Percentiles rank a stretch among this genome's conserved stretches.
Evolutionary conservation across 2,113 vertebrate genomes (phyloP).

Genomic region (Tyrannus savana): DNA sequence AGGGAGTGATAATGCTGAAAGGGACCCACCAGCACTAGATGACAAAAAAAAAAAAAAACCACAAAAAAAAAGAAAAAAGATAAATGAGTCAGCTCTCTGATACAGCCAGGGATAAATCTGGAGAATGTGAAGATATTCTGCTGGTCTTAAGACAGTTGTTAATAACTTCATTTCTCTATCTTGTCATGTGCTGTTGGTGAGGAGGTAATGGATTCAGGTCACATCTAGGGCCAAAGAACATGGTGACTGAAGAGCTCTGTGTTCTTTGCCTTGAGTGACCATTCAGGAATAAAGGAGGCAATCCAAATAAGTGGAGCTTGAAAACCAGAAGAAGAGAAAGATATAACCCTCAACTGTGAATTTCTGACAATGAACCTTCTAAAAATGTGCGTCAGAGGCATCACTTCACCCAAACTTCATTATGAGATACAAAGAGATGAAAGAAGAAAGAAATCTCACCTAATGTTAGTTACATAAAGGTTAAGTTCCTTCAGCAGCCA

Average conservation of each 20-base stretch:
- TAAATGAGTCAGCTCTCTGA: neutral
- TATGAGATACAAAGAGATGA: neutral
- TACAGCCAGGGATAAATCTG: neutral
- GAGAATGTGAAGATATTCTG: neutral
- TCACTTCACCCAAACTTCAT: neutral
- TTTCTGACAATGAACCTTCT: neutral
- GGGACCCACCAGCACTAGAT: neutral
- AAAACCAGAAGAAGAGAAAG: neutral
- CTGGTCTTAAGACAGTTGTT: neutral
- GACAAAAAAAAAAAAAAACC: neutral
- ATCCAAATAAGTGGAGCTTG: neutral
- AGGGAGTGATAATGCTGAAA: neutral
- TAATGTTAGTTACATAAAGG: neutral
- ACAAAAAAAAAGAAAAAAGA: neutral
- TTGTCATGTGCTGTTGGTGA: neutral
- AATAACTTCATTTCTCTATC: neutral
- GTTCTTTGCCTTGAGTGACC: neutral
- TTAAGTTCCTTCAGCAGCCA: neutral
- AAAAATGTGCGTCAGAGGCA: neutral
- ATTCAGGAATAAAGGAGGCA: neutral
- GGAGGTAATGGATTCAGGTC: neutral
- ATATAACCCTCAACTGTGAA: neutral
- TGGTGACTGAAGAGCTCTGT: neutral
- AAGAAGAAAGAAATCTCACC: neutral
- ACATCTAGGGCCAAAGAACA: fast-evolving